These are phyloP conservation scores for Gallinago jamesoni DNA, from an alignment of 2,113 vertebrate species.

Conservation along the genomic window DNA sequence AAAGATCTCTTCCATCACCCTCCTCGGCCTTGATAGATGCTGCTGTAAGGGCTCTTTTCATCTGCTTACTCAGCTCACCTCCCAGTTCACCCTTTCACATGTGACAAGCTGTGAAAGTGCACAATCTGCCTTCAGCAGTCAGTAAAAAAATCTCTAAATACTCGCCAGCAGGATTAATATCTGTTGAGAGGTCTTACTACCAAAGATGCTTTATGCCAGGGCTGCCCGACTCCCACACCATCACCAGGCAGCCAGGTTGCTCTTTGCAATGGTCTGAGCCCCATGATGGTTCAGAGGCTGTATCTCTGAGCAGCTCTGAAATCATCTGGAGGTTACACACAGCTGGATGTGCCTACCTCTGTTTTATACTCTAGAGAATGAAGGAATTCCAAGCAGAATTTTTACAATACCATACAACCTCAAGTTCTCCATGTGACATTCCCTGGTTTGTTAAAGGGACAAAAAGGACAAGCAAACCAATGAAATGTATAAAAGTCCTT, in stretches of 20 bases:
- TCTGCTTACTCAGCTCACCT: neutral
- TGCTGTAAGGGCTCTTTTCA: neutral
- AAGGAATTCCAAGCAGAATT: neutral
- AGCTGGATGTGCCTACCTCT: neutral
- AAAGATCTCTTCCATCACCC: neutral
- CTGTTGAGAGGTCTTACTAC: neutral
- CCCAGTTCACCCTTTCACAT: neutral
- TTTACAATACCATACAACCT: neutral
- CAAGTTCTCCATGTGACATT: neutral
- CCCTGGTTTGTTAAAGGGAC: neutral
- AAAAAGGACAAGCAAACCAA: neutral
- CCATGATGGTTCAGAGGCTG: rapidly evolving
- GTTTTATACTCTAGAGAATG: neutral
- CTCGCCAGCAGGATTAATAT: neutral
- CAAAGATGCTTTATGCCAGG: neutral
- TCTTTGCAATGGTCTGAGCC: neutral
- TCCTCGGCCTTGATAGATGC: neutral
- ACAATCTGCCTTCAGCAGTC: neutral
- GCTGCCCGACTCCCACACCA: neutral
- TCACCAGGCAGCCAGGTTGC: neutral
- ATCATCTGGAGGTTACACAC: neutral
- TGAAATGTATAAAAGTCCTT: neutral
- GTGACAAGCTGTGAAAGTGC: neutral
- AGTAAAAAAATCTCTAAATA: neutral
- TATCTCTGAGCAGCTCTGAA: neutral